phyloP scores from a whole-genome alignment of 2,113 vertebrate species.

The Aphyosemion australe region DNA sequence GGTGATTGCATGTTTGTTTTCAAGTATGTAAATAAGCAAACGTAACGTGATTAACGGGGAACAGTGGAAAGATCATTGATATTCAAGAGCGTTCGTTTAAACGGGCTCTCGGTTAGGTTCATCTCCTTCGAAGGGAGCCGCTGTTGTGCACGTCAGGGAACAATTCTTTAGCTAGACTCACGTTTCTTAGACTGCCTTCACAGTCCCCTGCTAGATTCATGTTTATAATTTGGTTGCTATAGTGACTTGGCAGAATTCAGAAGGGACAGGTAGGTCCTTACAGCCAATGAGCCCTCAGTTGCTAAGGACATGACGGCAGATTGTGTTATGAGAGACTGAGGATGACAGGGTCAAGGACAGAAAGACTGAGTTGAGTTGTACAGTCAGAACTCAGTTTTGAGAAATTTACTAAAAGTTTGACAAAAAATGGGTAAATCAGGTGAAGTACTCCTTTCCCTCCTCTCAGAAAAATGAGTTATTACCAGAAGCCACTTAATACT shows the following conservation, averaged over 20 bases:
- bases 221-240: slow-evolving; percentile 71
- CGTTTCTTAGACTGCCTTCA: slow-evolving; percentile 38
- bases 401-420: background rate
- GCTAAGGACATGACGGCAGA: slow-evolving; percentile 59
- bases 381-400: background rate
- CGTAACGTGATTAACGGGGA: slow-evolving; percentile 35
- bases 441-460: background rate
- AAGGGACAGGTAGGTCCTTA: slow-evolving; percentile 63
- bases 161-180: slow-evolving; percentile 31
- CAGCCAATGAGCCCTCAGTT: slow-evolving; percentile 70
- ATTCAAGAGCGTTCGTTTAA: slow-evolving; percentile 7
- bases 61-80: slow-evolving; percentile 24
- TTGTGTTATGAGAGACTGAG: slow-evolving; percentile 42
- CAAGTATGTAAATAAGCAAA: slow-evolving; percentile 39
- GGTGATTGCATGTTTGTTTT: slow-evolving; percentile 40
- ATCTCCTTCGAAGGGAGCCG: slow-evolving; percentile 18
- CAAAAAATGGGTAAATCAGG: background rate
- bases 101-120: slow-evolving; percentile 7
- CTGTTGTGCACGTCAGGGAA: slow-evolving; percentile 35
- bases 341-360: slow-evolving; percentile 37
- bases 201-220: slow-evolving; percentile 38
- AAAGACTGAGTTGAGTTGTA: background rate
- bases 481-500: slow-evolving; percentile 23
- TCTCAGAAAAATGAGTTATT: slow-evolving; percentile 17
- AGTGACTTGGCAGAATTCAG: slow-evolving; percentile 60